Base-by-base conservation (phyloP, 2,797 vertebrate species). In the Chrysocyon brachyurus region DNA sequence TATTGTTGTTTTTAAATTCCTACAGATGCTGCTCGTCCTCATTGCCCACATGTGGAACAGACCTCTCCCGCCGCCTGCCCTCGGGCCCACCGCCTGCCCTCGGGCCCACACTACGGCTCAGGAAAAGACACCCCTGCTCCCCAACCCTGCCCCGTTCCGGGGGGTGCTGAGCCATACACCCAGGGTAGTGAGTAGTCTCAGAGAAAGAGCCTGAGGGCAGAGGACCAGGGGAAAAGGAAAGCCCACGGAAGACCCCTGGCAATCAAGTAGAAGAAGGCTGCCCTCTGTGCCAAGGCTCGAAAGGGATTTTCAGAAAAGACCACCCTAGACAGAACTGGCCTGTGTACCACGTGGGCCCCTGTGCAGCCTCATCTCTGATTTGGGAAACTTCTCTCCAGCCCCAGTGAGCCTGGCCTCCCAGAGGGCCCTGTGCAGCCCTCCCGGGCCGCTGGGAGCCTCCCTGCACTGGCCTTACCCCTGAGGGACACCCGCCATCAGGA, bases 11-110 rank as follows among this genome's bases (percentile, higher is more conserved):
- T 87, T 33, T n/a, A 19, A 40, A 56, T 64, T 61, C 64, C 75
- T 87, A 4, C 0, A 0, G 68, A 77, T 12, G 2, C 83, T 54
- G 8, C 1, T 0, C 1, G 49, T 26, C 46, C 81, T 84, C 15
- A 0, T 0, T 12, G 64, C 75, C 15, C 2, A 7, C 57, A 36
- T 7, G 4, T 1, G 72, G 77, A 12, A 19, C 31, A 3, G 54
- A 56, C 5, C 1, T 66, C 54, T 28, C 40, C 73, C 21, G 1
- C 33, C 5, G 0, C 75, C 14, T 1, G 9, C 40, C 28, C 54
- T 4, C 3, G 0, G 46, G 4, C 16, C 6, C 3, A 1, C 14
- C 5, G 0, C 75, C 14, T 1, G 9, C 40, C 28, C 54, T 4
- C 3, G 0, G 46, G 4, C 16, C 6, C 3, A 1, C 14, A 22